These are phyloP conservation scores for Drosophila histrio DNA, from an alignment of 2,888 invertebrate species.

Conservation along the genomic window DNA sequence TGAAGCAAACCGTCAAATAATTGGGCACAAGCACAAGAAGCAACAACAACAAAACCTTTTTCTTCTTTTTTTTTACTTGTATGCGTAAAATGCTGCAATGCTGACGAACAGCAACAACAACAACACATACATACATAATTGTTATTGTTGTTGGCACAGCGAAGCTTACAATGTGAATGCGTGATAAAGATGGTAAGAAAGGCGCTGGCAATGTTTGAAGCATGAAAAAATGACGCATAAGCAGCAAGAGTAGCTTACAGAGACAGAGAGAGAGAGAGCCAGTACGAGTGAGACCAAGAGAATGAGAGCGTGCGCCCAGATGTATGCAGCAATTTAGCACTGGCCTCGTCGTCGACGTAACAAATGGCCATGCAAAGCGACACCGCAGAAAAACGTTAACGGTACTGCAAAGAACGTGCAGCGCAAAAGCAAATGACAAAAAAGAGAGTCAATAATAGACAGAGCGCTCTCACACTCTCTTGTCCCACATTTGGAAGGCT, in stretches of 20 bases:
- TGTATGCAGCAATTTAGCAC: constrained; percentile 52
- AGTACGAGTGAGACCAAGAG: not conserved
- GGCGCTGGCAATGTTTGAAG: constrained; percentile 36
- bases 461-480: constrained; percentile 18
- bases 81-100: constrained; percentile 79
- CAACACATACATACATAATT: constrained; percentile 19
- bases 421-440: constrained; percentile 50
- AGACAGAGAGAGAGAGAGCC: not conserved
- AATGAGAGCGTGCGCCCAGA: constrained; percentile 35
- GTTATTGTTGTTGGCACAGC: constrained; percentile 45
- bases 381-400: constrained; percentile 66
- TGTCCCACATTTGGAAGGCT: constrained; percentile 66
- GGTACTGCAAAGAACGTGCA: constrained; percentile 74
- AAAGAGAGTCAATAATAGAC: not conserved
- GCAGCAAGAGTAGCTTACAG: constrained; percentile 25
- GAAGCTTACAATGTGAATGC: constrained; percentile 33
- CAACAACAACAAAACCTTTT: constrained; percentile 19
- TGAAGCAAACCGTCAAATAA: constrained; percentile 49
- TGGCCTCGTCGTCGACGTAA: constrained; percentile 45
- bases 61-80: constrained; percentile 42
- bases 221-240: constrained; percentile 74
- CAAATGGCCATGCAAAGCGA: constrained; percentile 69
- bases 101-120: constrained; percentile 56
- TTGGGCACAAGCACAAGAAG: constrained; percentile 47
- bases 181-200: constrained; percentile 69